Evolutionary conservation across 2,888 invertebrate genomes (phyloP).

Genomic region (Chesias legatella): DNA sequence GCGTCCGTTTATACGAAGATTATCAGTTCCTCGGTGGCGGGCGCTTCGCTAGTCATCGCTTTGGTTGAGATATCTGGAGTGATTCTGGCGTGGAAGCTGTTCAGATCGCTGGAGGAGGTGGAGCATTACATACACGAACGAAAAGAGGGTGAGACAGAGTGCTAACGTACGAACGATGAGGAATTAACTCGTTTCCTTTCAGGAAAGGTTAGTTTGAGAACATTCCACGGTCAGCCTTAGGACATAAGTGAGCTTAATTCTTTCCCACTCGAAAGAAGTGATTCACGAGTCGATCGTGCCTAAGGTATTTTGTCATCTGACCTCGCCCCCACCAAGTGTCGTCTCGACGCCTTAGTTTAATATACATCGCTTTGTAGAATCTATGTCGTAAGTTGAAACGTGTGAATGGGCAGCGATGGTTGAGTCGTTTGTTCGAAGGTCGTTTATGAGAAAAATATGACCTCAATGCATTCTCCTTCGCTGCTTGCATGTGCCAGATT

Average conservation of each 20-base stretch:
- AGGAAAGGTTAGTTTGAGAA: slow-evolving; percentile 48
- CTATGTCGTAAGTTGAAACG: slow-evolving; percentile 45
- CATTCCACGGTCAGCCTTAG: slow-evolving; percentile 36
- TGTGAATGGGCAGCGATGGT: slow-evolving; percentile 43
- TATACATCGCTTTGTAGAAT: slow-evolving; percentile 47
- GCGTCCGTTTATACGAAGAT: slow-evolving; percentile 74
- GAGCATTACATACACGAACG: slow-evolving; percentile 72
- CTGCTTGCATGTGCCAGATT: slow-evolving; percentile 41
- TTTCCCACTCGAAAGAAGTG: slow-evolving; percentile 53
- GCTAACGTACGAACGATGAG: slow-evolving; percentile 41
- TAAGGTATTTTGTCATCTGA: slow-evolving; percentile 49
- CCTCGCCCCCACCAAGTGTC: slow-evolving; percentile 60
- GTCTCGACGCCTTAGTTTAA: slow-evolving; percentile 44
- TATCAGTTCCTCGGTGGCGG: slow-evolving; percentile 69
- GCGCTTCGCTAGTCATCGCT: slow-evolving; percentile 62
- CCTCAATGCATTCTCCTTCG: slow-evolving; percentile 50
- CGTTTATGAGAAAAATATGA: slow-evolving; percentile 58
- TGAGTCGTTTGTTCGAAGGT: slow-evolving; percentile 41
- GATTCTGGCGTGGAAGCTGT: slow-evolving; percentile 65
- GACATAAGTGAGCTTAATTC: slow-evolving; percentile 53
- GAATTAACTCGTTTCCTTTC: slow-evolving; percentile 61
- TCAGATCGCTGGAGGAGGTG: slow-evolving; percentile 64
- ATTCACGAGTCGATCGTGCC: slow-evolving; percentile 50
- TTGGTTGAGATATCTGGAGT: slow-evolving; percentile 62
- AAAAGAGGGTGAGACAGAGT: slow-evolving; percentile 73